phyloP scores from a whole-genome alignment of 2,113 vertebrate genomes.

The Heliornis fulica region DNA sequence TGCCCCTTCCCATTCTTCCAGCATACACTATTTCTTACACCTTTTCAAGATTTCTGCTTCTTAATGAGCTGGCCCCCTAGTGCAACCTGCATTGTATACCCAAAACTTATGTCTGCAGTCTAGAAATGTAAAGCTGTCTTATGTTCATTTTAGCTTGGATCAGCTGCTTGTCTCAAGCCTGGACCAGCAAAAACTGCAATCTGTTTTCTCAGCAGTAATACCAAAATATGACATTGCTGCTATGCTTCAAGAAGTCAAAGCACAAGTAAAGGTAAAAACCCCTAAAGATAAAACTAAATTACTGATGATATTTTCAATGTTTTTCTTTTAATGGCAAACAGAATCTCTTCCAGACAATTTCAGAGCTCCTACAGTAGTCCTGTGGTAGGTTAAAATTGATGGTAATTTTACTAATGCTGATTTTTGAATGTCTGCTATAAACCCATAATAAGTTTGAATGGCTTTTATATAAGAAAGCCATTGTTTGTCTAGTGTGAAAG shows the following conservation, averaged over 20 bases:
- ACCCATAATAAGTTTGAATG: not conserved
- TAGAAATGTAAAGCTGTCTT: not conserved
- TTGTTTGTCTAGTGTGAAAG: not conserved
- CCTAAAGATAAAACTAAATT: not conserved
- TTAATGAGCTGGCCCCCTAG: not conserved
- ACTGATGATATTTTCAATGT: not conserved
- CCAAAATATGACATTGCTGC: slow-evolving; percentile 69
- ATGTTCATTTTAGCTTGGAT: slow-evolving; percentile 76
- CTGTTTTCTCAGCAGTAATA: slow-evolving; percentile 71
- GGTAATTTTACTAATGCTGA: not conserved
- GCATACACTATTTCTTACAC: not conserved
- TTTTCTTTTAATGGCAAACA: not conserved
- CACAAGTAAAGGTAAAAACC: slow-evolving; percentile 80
- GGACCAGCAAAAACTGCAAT: slow-evolving; percentile 81
- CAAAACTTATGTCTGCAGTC: not conserved
- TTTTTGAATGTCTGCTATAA: not conserved
- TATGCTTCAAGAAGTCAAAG: slow-evolving; percentile 79
- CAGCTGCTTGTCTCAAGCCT: slow-evolving; percentile 74
- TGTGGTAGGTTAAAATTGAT: not conserved
- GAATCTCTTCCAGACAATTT: not conserved
- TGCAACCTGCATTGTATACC: not conserved
- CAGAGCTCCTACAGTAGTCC: not conserved
- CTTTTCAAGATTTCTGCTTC: not conserved
- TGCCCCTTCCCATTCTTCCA: not conserved
- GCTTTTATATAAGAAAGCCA: not conserved